Evolutionary conservation across 2,888 invertebrate species (phyloP), one percentile per base, ranked within the genome.

Genomic region (Sipha maydis): DNA sequence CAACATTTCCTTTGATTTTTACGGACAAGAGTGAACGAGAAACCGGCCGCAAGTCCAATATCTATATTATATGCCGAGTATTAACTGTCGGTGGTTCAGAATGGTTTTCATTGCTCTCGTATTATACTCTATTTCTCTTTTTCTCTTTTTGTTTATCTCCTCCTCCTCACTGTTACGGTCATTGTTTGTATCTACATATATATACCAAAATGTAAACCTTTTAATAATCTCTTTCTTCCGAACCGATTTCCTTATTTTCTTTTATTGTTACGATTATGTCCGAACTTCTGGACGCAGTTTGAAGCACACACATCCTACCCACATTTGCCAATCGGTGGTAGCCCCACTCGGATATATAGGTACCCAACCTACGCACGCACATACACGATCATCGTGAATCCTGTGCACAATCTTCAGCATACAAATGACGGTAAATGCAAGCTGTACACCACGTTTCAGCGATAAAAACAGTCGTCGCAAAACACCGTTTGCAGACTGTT

Each of bases 221-320:
- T 85, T 77, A 85, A 85, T 85, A 85, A 85, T 85, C 77, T 85
- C 77, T 85, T 77, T 67, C 48, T 25, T 19, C 67, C 77, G 77
- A 77, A 77, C 85, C 77, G 85, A 85, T 85, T 77, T 85, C 77
- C 73, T 86, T 73, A 88, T 88, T 88, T 75, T 56, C 86, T 88
- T 88, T 88, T 88, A 88, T 88, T 80, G 86, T 88, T 88, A 88
- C 85, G 85, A 79, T 86, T 86, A 86, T 80, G 80, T 88, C 80
- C 86, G 75, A 75, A 88, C 80, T 88, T 88, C 31, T 48, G 85
- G 31, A 48, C 67, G 25, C 77, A 56, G 54, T 82, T 41, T 28
- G 67, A 80, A 80, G 56, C 73, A 34, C 25, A 71, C 56, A 61
- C 54, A 56, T 48, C 41, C 71, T 71, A 69, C 69, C 25, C 25